phyloP scores from a whole-genome alignment of 2,113 vertebrate species.

The Daubentonia madagascariensis region DNA sequence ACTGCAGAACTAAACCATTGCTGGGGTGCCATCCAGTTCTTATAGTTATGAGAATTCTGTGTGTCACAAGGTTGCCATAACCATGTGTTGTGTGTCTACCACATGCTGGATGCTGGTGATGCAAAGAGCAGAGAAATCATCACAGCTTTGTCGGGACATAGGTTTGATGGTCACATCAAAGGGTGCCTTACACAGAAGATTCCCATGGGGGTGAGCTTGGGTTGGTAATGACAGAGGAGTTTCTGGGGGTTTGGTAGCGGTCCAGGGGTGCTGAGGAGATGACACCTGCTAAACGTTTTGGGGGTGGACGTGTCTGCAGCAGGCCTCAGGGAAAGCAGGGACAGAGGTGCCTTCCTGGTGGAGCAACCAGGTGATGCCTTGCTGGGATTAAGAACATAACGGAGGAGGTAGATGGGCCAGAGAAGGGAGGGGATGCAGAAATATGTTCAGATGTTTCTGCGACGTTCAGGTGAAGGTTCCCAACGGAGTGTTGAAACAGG shows the following conservation, averaged over 20 bases:
- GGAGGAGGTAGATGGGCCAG: background rate
- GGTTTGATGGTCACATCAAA: fast-evolving
- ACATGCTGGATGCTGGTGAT: fast-evolving
- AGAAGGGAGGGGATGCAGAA: too few relatives aligned
- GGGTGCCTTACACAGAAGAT: background rate
- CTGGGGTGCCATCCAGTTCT: background rate
- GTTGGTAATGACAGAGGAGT: background rate
- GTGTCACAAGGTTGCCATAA: fast-evolving
- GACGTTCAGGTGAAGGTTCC: background rate
- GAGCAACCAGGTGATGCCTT: background rate
- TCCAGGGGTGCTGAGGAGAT: fast-evolving
- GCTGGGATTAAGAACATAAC: background rate
- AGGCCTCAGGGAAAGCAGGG: background rate
- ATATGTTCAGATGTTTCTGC: background rate
- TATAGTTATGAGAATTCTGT: fast-evolving
- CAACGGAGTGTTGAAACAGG: background rate
- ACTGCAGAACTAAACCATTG: fast-evolving
- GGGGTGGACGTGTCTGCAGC: background rate
- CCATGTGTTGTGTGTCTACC: fast-evolving
- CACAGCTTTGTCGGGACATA: fast-evolving
- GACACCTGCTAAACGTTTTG: background rate
- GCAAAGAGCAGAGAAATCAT: background rate
- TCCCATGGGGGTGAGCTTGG: background rate
- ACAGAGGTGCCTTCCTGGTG: background rate
- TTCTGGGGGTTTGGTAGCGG: background rate